phyloP scores from a whole-genome alignment of 2,113 vertebrate genomes.

The Pseudorhombus dupliciocellatus region DNA sequence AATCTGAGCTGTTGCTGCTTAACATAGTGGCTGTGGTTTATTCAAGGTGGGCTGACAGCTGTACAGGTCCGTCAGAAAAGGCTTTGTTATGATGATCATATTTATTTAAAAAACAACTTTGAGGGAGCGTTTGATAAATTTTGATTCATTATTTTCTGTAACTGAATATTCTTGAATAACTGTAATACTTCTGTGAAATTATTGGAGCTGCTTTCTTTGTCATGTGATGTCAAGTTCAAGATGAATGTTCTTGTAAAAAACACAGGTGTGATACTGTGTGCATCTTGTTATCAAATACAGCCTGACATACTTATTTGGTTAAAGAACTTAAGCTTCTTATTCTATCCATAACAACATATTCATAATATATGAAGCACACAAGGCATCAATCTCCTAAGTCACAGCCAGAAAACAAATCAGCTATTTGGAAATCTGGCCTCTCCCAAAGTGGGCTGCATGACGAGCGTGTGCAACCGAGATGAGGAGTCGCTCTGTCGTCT shows the following conservation, averaged over 20 bases:
- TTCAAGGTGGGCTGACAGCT: background rate
- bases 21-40: background rate
- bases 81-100: background rate
- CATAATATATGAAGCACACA: too few relatives aligned
- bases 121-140: background rate
- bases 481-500: conserved; percentile 13
- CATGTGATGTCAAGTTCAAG: too few relatives aligned
- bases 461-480: background rate
- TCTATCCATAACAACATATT: too few relatives aligned
- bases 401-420: background rate
- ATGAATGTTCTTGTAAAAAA: background rate
- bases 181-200: too few relatives aligned
- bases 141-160: background rate
- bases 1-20: background rate
- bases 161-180: too few relatives aligned
- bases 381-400: background rate
- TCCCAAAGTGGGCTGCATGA: background rate
- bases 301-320: background rate
- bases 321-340: background rate
- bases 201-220: too few relatives aligned
- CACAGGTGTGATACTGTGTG: background rate
- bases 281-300: background rate
- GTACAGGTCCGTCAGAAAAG: background rate
- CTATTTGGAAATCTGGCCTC: background rate
- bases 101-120: background rate